A percentile compares a stretch with the other conserved stretches of the same genome.
These are phyloP conservation scores for Pyrrhia umbra DNA, from an alignment of 2,888 invertebrate genomes.

Conservation along the genomic window DNA sequence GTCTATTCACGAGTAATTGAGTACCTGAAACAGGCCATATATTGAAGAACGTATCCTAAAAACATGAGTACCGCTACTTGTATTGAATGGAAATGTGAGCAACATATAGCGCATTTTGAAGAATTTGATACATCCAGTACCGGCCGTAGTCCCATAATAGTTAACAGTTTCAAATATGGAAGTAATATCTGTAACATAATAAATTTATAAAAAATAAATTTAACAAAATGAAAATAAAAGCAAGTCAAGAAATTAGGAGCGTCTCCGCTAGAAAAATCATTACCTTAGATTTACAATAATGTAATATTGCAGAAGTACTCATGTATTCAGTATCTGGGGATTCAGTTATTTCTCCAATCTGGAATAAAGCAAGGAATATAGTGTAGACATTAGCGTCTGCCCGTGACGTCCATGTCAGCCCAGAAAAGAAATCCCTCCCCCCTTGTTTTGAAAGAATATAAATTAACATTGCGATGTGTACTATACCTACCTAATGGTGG, in stretches of 20 bases:
- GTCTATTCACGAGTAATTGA: conserved; percentile 25
- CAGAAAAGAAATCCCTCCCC: no score
- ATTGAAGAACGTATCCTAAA: conserved; percentile 94
- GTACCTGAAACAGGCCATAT: conserved; percentile 94
- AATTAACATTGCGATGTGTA: no score
- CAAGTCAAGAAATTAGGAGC: background rate
- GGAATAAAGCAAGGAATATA: conserved; percentile 36
- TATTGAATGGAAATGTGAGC: conserved; percentile 92
- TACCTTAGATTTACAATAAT: conserved; percentile 95
- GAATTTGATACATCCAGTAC: conserved; percentile 91
- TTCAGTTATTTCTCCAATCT: conserved; percentile 93
- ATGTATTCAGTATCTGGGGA: conserved; percentile 92
- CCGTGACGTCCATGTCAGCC: no score
- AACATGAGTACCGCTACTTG: conserved; percentile 92
- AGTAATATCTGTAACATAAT: conserved; percentile 91
- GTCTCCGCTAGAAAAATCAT: conserved; percentile 6
- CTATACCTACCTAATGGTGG: no score
- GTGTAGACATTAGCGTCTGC: background rate
- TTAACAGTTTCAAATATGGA: conserved; percentile 94
- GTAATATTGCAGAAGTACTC: conserved; percentile 94
- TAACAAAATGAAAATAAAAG: background rate
- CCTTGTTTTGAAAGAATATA: no score
- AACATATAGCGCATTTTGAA: conserved; percentile 90
- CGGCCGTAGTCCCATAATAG: conserved; percentile 94
- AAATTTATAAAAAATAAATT: no score